Conservation (phyloP, 2,113 vertebrate species). For the Salminus brasiliensis region DNA sequence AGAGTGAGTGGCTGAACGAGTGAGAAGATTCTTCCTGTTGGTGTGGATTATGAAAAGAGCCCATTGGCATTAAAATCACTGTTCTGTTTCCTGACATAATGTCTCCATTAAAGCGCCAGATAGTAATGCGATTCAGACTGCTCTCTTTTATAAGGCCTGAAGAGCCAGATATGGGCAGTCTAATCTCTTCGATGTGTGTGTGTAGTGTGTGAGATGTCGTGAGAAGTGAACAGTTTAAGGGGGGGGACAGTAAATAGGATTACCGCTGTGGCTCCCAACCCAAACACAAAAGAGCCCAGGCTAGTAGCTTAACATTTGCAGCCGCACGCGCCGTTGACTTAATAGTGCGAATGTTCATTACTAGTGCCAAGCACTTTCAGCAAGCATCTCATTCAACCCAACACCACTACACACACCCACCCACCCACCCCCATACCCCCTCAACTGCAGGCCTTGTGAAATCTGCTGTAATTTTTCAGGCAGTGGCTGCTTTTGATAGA, state of each 20-base stretch:
- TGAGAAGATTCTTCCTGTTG: background rate
- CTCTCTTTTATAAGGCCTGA: background rate
- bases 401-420: background rate
- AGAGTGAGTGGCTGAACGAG: background rate
- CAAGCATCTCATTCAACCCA: constrained; percentile 44
- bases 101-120: background rate
- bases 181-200: background rate
- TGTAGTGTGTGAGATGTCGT: constrained; percentile 45
- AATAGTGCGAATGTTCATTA: constrained; percentile 84
- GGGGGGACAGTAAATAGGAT: constrained; percentile 79
- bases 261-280: constrained; percentile 79
- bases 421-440: constrained; percentile 3
- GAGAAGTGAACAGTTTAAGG: constrained; percentile 66
- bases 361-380: constrained; percentile 72
- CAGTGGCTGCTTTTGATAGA: constrained; percentile 56
- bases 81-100: background rate
- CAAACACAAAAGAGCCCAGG: constrained; percentile 81
- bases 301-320: constrained; percentile 88
- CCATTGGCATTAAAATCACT: background rate
- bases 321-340: constrained; percentile 77
- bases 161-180: background rate
- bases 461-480: constrained; percentile 68
- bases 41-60: background rate
- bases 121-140: background rate
- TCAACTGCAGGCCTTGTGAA: constrained; percentile 68